A percentile compares a stretch with the other conserved stretches of the same genome.
Evolutionary conservation across 2,113 vertebrate species (phyloP).

Genomic region (Solenodon paradoxus): DNA sequence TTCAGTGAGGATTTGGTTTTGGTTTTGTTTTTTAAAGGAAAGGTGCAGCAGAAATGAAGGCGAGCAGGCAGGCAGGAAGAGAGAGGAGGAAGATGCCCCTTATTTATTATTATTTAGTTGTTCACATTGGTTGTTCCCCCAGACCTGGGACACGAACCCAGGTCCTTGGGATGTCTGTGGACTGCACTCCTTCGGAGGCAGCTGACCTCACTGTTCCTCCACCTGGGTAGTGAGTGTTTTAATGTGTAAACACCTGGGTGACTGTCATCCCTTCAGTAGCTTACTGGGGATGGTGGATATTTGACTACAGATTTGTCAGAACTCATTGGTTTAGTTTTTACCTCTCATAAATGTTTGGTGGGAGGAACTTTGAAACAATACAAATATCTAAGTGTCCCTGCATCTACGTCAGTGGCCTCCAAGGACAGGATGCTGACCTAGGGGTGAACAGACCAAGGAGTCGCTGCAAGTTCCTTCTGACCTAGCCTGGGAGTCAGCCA

Average conservation of each 20-base stretch:
- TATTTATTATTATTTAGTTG: no score
- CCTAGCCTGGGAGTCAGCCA: not conserved
- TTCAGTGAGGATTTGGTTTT: no score
- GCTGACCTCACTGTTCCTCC: no score
- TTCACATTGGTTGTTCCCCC: no score
- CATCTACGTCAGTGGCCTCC: not conserved
- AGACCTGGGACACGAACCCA: no score
- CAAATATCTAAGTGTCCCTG: not conserved
- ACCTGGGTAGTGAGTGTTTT: not conserved
- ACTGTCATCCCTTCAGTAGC: not conserved
- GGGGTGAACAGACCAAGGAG: not conserved
- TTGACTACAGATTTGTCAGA: not conserved
- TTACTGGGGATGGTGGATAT: not conserved
- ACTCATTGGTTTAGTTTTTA: not conserved
- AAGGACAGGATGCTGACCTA: not conserved
- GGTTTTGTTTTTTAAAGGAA: no score
- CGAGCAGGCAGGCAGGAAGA: no score
- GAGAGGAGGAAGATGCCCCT: no score
- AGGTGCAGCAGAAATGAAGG: no score
- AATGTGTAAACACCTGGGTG: not conserved
- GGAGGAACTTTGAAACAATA: not conserved
- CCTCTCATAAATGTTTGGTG: not conserved
- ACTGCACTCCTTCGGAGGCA: no score
- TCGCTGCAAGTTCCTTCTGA: not conserved
- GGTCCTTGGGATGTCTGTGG: no score